Conservation (phyloP, 1,140 invertebrate species). For the Linepithema humile region DNA sequence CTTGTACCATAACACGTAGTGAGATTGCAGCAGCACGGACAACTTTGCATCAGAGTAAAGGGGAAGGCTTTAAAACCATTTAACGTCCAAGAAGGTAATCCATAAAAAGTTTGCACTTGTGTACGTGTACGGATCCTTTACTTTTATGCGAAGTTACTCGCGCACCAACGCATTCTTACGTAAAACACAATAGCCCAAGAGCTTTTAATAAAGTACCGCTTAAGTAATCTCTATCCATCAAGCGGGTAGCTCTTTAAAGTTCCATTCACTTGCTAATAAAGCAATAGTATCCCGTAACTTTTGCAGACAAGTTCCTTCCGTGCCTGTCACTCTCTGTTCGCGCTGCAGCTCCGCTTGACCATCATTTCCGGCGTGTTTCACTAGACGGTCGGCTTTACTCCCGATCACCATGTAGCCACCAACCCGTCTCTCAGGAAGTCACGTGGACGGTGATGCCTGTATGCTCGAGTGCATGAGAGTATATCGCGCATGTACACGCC, state of each 20-base stretch:
- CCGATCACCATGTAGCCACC: constrained; percentile 33
- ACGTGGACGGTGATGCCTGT: constrained; percentile 30
- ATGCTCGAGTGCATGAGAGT: neutral
- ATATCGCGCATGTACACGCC: neutral
- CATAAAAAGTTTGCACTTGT: constrained; percentile 12
- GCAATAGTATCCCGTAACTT: constrained; percentile 46
- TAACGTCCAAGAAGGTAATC: constrained; percentile 1
- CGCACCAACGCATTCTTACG: neutral
- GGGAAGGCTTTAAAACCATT: neutral
- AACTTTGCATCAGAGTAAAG: neutral
- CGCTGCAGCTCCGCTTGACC: constrained; percentile 38
- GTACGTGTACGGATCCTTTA: neutral
- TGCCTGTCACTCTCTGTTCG: constrained; percentile 41
- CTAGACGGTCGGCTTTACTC: constrained; percentile 30
- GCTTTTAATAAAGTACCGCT: constrained; percentile 14
- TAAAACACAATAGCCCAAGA: neutral
- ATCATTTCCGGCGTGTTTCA: constrained; percentile 50
- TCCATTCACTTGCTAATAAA: constrained; percentile 42
- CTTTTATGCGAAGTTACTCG: neutral
- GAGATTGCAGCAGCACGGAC: neutral
- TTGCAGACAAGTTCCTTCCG: constrained; percentile 42
- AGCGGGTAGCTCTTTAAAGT: constrained; percentile 25
- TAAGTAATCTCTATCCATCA: constrained; percentile 5
- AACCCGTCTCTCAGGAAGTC: constrained; percentile 41
- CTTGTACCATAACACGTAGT: neutral